Evolutionary conservation across 2,797 vertebrate species (phyloP).

Genomic region (Poecilia wingei): DNA sequence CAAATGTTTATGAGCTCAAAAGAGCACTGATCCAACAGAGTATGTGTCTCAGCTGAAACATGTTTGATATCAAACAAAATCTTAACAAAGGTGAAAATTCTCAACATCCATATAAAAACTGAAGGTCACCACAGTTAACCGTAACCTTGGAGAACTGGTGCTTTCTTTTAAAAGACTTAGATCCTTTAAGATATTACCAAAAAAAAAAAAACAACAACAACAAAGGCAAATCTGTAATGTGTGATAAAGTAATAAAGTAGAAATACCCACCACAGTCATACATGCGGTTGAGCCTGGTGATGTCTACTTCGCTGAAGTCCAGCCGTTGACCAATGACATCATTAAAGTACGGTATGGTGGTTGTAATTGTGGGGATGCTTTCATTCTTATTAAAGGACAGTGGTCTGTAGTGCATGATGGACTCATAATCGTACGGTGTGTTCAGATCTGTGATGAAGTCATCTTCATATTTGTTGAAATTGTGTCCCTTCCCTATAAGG

Average conservation of each 20-base stretch:
- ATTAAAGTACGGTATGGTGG: slow-evolving; percentile 86
- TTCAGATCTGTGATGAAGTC: slow-evolving; percentile 86
- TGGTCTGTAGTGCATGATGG: slow-evolving; percentile 90
- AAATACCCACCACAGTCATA: slow-evolving; percentile 90
- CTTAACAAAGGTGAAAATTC: neutral
- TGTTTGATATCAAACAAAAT: slow-evolving; percentile 1
- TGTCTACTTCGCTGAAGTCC: slow-evolving; percentile 87
- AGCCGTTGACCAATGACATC: slow-evolving; percentile 89
- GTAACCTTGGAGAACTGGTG: neutral
- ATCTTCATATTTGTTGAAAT: slow-evolving; percentile 85
- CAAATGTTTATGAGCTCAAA: slow-evolving; percentile 92
- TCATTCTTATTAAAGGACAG: slow-evolving; percentile 89
- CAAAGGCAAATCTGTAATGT: neutral
- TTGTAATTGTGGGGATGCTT: slow-evolving; percentile 86
- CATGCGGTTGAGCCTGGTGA: slow-evolving; percentile 90
- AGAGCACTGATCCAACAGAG: slow-evolving; percentile 89
- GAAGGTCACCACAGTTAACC: neutral
- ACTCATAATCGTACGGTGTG: slow-evolving; percentile 92
- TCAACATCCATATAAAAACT: neutral
- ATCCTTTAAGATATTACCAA: neutral
- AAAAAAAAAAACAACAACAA: neutral
- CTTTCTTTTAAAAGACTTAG: neutral
- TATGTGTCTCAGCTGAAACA: slow-evolving; percentile 83
- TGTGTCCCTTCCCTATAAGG: slow-evolving; percentile 79
- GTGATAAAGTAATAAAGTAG: neutral